Evolutionary conservation across 2,113 vertebrate genomes (phyloP).

Genomic region (Erpornis zantholeuca): DNA sequence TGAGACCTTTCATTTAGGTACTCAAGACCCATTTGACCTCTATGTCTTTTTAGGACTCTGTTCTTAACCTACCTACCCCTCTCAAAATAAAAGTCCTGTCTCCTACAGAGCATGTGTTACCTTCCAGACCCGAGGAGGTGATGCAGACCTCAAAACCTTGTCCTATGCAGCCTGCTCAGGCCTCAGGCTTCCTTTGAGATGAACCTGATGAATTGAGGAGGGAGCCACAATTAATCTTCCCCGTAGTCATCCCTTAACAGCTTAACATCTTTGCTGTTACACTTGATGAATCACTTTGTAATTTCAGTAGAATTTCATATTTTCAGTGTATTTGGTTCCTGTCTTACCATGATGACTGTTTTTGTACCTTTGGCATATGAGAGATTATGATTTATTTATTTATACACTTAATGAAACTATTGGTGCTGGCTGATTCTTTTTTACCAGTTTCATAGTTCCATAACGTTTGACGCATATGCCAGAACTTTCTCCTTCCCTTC

Average conservation of each 20-base stretch:
- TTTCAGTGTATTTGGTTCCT: neutral
- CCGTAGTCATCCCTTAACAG: neutral
- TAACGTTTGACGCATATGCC: neutral
- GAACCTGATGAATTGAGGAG: neutral
- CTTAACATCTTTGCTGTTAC: neutral
- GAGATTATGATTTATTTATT: neutral
- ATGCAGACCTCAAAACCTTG: neutral
- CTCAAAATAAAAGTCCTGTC: neutral
- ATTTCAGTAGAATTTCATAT: neutral
- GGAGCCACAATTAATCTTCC: conserved; percentile 7
- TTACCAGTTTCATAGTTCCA: neutral
- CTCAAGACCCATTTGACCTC: neutral
- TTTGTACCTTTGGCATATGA: neutral
- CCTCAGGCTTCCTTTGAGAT: neutral
- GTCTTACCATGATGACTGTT: neutral
- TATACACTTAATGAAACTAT: neutral
- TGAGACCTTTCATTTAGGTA: neutral
- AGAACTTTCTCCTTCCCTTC: neutral
- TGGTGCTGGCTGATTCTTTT: neutral
- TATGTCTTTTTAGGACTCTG: neutral
- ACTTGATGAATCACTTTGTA: neutral
- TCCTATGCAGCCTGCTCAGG: neutral
- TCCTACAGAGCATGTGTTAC: neutral
- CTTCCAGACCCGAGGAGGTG: neutral
- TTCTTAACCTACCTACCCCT: neutral